Evolutionary conservation across 2,888 invertebrate species (phyloP).

Genomic region (Leucozona laternaria): DNA sequence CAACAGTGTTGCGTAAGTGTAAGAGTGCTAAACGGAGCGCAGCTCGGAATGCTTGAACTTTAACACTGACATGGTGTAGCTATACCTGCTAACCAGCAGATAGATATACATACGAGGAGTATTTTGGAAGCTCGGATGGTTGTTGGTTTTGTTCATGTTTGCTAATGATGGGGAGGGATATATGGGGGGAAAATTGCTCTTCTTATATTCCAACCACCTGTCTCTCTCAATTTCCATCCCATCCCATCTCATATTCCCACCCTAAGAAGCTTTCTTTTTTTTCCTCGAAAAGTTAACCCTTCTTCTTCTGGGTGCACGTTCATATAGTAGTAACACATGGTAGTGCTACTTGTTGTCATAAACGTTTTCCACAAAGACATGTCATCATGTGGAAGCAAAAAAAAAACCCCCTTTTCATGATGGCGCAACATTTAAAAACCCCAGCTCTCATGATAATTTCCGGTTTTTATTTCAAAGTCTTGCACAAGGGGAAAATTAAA

Average conservation of each 20-base stretch:
- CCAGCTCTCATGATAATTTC: slow-evolving; percentile 49
- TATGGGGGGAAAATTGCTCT: slow-evolving; percentile 9
- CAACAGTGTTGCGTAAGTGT: slow-evolving; percentile 29
- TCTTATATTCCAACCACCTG: slow-evolving; percentile 25
- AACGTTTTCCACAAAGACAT: slow-evolving; percentile 59
- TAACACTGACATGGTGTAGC: slow-evolving; percentile 32
- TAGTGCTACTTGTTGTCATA: slow-evolving; percentile 66
- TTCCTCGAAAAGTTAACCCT: slow-evolving; percentile 2
- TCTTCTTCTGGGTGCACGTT: slow-evolving; percentile 15
- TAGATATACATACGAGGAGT: not conserved
- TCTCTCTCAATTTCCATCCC: not conserved
- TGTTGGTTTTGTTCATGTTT: not conserved
- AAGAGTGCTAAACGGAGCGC: slow-evolving; percentile 48
- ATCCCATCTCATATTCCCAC: not conserved
- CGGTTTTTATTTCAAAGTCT: slow-evolving; percentile 29
- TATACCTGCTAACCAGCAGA: not conserved
- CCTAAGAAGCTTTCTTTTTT: slow-evolving; percentile 15
- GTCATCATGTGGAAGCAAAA: slow-evolving; percentile 37
- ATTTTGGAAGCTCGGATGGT: not conserved
- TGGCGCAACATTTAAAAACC: slow-evolving; percentile 19
- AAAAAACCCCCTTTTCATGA: slow-evolving; percentile 5
- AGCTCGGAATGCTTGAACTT: slow-evolving; percentile 53
- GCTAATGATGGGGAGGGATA: not conserved
- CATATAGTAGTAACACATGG: slow-evolving; percentile 56
- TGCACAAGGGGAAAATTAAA: not conserved